Evolutionary conservation across 1,140 invertebrate species (phyloP), one percentile per base, ranked within the genome.

Genomic region (Globodera rostochiensis): DNA sequence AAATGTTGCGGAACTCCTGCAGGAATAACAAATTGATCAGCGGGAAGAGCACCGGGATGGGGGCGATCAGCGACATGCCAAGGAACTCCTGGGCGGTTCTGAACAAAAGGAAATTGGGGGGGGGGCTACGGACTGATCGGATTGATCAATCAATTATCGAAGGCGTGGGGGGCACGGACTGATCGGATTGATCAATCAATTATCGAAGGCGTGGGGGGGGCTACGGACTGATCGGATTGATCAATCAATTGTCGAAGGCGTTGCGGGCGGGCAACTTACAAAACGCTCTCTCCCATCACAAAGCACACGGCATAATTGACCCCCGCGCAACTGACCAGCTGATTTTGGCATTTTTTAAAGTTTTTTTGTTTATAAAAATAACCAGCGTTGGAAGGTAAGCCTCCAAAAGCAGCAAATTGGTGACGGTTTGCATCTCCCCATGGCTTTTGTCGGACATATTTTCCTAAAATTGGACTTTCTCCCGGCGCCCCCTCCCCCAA

Each of bases 401-500:
- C 47, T 86, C 73, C 3, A 84, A 47, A 15, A 84, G 86, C 25
- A 86, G 21, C 70, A 84, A 69, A 36, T 84, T 84, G 13, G 84
- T 84, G 70, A 84, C 69, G 7, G 25, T n/a, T 46, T 25, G 21
- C 53, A 84, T 83, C 70, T 84, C 83, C n/a, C 60, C 66, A 21
- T 84, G 82, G 21, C 82, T 84, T 66, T 84, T 85, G 47, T 86
- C 80, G 5, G 74, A 83, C 81, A 84, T 81, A 47, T 66, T 69
- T 69, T 81, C 80, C 57, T 60, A 19, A 60, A 60, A 13, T 13
- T 60, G 15, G n/a, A 36, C 6, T 74, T 74, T 77, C n/a, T 19
- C 25, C 21, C 19, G 53, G 6, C 25, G 53, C 0, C 47, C 36
- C 69, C 45, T 3, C 6, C 6, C 11, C 50, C 7, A 15, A 15